These are phyloP conservation scores for Lochmaea crataegi DNA, from an alignment of 2,888 invertebrate species.

Conservation along the genomic window DNA sequence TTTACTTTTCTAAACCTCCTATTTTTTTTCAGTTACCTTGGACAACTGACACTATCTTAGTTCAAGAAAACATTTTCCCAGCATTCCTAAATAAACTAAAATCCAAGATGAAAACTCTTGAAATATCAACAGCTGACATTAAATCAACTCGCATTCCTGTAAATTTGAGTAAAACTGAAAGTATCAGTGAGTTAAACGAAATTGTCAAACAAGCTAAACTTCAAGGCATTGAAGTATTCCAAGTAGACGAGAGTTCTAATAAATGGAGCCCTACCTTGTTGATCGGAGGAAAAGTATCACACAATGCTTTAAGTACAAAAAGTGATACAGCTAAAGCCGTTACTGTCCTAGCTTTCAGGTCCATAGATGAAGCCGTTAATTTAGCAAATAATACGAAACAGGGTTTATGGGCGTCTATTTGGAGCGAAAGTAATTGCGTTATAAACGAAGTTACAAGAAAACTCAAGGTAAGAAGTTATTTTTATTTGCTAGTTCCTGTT, in stretches of 20 bases:
- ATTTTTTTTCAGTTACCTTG: slow-evolving; percentile 65
- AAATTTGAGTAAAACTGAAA: slow-evolving; percentile 55
- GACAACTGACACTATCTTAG: slow-evolving; percentile 66
- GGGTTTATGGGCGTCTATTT: slow-evolving; percentile 68
- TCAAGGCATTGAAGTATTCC: slow-evolving; percentile 56
- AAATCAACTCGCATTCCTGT: slow-evolving; percentile 65
- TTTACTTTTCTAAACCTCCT: background rate
- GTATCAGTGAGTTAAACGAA: slow-evolving; percentile 51
- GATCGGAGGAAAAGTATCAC: slow-evolving; percentile 55
- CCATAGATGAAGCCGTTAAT: slow-evolving; percentile 68
- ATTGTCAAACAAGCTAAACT: slow-evolving; percentile 50
- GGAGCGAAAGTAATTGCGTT: slow-evolving; percentile 69
- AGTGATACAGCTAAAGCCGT: slow-evolving; percentile 54
- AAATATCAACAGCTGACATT: slow-evolving; percentile 62
- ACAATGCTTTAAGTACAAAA: slow-evolving; percentile 52
- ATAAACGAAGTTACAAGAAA: slow-evolving; percentile 68
- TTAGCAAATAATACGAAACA: slow-evolving; percentile 68
- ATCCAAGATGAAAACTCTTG: slow-evolving; percentile 51
- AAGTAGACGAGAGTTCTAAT: slow-evolving; percentile 42
- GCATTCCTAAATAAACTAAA: slow-evolving; percentile 65
- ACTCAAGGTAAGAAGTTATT: slow-evolving; percentile 64
- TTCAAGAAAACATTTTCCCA: slow-evolving; percentile 68
- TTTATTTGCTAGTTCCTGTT: background rate
- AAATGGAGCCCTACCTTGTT: slow-evolving; percentile 57
- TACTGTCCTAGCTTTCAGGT: slow-evolving; percentile 67